These are phyloP conservation scores for Pedetes capensis DNA, from an alignment of 2,113 vertebrate genomes.

Conservation along the genomic window DNA sequence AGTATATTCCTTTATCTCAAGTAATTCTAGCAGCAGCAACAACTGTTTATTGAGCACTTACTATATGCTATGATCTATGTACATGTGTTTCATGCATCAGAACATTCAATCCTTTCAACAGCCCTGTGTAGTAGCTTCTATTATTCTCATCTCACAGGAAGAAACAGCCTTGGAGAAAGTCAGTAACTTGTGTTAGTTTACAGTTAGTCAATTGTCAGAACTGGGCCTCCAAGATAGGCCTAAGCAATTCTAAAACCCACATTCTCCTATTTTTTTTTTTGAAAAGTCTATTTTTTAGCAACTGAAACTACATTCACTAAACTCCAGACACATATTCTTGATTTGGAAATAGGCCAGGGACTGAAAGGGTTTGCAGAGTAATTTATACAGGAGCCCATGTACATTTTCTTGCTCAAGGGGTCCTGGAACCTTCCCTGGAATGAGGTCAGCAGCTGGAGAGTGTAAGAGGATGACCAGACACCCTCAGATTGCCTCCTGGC, in stretches of 20 bases:
- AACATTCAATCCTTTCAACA: not conserved
- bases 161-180: not conserved
- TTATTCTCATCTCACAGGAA: not conserved
- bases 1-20: not conserved
- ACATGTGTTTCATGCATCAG: not conserved
- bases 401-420: constrained; percentile 27
- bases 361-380: not conserved
- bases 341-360: not conserved
- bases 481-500: not conserved
- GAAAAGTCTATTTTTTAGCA: not conserved
- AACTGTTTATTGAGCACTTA: not conserved
- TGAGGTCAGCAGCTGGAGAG: constrained; percentile 55
- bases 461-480: constrained; percentile 27
- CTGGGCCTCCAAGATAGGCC: not conserved
- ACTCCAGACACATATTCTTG: not conserved
- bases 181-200: not conserved
- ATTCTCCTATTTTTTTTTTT: not conserved
- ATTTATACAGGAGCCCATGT: not conserved
- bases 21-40: not conserved
- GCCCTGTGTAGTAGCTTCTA: not conserved
- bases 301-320: not conserved
- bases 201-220: not conserved
- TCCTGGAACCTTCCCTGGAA: constrained; percentile 50
- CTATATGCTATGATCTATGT: not conserved
- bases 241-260: not conserved